A percentile compares a stretch with the other conserved stretches of the same genome.
phyloP scores from a whole-genome alignment of 35 echinoderm and acorn worm genomes.

The Holothuria glaberrima region DNA sequence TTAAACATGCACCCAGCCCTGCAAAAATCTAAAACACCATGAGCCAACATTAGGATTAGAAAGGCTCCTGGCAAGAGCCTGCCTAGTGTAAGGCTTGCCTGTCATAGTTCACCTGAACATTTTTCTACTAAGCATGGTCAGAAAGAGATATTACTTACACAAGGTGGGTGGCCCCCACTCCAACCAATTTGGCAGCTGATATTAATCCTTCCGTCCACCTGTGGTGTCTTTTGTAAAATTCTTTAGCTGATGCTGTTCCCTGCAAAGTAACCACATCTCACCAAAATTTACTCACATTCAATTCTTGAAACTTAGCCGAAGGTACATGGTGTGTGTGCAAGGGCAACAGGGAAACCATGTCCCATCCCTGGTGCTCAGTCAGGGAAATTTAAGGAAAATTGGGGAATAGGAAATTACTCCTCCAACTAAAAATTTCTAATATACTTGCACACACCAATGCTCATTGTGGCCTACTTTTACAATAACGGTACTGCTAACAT shows the following conservation, averaged over 20 bases:
- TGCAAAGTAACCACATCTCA: slow-evolving; percentile 8
- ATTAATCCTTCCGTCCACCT: slow-evolving; percentile 97
- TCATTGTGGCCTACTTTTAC: too few relatives aligned
- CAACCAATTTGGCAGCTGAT: slow-evolving; percentile 93
- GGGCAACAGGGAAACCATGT: not conserved
- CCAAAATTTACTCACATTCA: too few relatives aligned
- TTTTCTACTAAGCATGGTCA: not conserved
- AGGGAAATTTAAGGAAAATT: too few relatives aligned
- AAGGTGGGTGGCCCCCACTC: slow-evolving; percentile 88
- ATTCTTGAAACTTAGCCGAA: not conserved
- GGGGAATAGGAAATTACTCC: too few relatives aligned
- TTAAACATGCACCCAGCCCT: too few relatives aligned
- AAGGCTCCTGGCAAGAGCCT: not conserved
- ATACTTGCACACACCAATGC: too few relatives aligned
- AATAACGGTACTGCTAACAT: not conserved
- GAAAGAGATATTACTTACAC: slow-evolving; percentile 74
- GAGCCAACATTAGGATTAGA: too few relatives aligned
- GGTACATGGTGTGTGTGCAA: not conserved
- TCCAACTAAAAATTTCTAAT: too few relatives aligned
- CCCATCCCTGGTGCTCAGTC: not conserved
- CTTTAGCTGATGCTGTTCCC: slow-evolving; percentile 86
- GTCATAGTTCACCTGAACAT: too few relatives aligned
- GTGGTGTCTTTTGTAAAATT: slow-evolving; percentile 94
- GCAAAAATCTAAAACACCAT: too few relatives aligned
- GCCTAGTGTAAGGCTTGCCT: too few relatives aligned